These are phyloP conservation scores for Plagodis pulveraria DNA, from an alignment of 2,888 invertebrate species.

Conservation along the genomic window DNA sequence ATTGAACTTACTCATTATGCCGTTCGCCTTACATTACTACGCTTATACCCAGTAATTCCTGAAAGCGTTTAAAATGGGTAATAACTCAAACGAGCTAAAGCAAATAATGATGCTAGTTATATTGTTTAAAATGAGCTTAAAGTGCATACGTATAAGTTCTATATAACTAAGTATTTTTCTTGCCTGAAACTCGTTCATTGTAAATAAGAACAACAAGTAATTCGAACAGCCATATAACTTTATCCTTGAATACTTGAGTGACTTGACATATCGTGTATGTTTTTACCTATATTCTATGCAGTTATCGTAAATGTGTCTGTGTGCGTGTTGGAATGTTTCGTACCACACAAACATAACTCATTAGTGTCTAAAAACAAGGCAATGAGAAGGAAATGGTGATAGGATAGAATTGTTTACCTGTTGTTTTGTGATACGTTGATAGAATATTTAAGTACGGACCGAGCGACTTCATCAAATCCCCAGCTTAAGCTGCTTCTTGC, in stretches of 20 bases:
- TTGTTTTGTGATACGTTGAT: constrained; percentile 23
- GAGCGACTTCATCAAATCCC: constrained; percentile 20
- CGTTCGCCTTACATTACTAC: constrained; percentile 4
- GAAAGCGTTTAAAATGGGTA: constrained; percentile 1
- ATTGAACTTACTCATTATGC: constrained; percentile 34
- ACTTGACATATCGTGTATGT: not conserved
- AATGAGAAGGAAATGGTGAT: constrained; percentile 19
- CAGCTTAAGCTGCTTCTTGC: constrained; percentile 7
- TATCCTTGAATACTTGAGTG: constrained; percentile 1
- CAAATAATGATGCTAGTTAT: no score
- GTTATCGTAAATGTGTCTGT: not conserved
- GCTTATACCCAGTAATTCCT: not conserved
- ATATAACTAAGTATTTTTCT: not conserved
- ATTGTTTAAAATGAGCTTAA: no score
- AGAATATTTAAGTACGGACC: constrained; percentile 23
- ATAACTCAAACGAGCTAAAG: not conserved
- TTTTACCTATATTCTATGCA: not conserved
- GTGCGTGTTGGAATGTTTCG: not conserved
- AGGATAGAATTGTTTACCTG: constrained; percentile 22
- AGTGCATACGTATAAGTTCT: no score
- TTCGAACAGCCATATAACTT: not conserved
- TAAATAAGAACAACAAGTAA: not conserved
- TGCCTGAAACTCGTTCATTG: not conserved
- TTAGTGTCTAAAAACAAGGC: constrained; percentile 14
- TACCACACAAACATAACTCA: constrained; percentile 5